Percentiles rank a stretch among this genome's conserved stretches.
Evolutionary conservation across 2,113 vertebrate species (phyloP).

Genomic region (Aspiorhynchus laticeps): DNA sequence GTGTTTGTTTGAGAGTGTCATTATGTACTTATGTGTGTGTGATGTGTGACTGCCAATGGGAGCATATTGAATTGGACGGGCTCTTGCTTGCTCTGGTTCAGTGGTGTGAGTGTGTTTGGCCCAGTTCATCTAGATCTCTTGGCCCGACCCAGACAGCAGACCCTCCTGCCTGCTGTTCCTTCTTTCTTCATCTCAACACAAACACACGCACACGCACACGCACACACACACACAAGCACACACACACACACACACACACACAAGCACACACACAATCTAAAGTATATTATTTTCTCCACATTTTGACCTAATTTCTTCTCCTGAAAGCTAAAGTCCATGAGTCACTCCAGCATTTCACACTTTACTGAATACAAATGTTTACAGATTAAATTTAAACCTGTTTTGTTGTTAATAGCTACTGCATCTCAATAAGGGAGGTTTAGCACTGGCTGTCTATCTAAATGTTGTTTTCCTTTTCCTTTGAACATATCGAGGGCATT

Average conservation of each 20-base stretch:
- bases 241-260: background rate
- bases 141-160: slow-evolving; percentile 48
- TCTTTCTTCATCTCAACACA: slow-evolving; percentile 9
- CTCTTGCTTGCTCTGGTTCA: slow-evolving; percentile 66
- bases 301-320: slow-evolving; percentile 15
- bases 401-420: slow-evolving; percentile 14
- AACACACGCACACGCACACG: slow-evolving; percentile 1
- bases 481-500: background rate
- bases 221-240: background rate
- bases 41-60: slow-evolving; percentile 62
- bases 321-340: slow-evolving; percentile 21
- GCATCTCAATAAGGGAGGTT: background rate
- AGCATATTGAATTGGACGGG: slow-evolving; percentile 73
- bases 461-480: slow-evolving; percentile 22
- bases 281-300: background rate
- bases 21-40: slow-evolving; percentile 52
- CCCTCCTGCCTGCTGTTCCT: slow-evolving; percentile 50
- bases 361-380: slow-evolving; percentile 1
- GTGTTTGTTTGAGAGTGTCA: slow-evolving; percentile 49
- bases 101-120: slow-evolving; percentile 46
- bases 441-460: background rate
- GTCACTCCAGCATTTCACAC: slow-evolving; percentile 31
- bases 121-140: slow-evolving; percentile 43
- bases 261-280: background rate
- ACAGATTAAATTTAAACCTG: slow-evolving; percentile 2